A percentile compares a stretch with the other conserved stretches of the same genome.
phyloP scores from a whole-genome alignment of 2,888 invertebrate species.

The Chloroclysta siterata region DNA sequence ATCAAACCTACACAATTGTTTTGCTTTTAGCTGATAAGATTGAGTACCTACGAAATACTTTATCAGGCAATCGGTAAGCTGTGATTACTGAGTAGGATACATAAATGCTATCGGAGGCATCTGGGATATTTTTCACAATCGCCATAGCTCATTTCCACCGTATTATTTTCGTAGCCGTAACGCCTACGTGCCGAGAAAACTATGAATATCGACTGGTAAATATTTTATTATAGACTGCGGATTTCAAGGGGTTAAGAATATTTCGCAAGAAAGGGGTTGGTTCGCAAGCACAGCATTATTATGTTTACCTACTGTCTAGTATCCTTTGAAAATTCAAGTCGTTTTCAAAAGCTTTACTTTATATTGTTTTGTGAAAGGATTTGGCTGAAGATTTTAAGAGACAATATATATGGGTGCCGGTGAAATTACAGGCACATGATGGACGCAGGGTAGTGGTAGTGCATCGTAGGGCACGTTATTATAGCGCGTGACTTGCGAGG shows the following conservation, averaged over 20 bases:
- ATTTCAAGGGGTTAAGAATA: constrained; percentile 19
- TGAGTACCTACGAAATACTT: not conserved
- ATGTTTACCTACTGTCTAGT: constrained; percentile 7
- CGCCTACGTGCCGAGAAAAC: constrained; percentile 30
- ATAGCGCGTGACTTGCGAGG: no score
- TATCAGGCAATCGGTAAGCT: not conserved
- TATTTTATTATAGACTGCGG: constrained; percentile 40
- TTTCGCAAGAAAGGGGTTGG: constrained; percentile 1
- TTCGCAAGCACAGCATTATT: constrained; percentile 22
- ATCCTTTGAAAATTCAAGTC: not conserved
- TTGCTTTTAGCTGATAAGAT: no score
- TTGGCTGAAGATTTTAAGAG: no score
- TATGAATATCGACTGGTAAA: constrained; percentile 44
- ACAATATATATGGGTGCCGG: no score
- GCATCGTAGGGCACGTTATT: no score
- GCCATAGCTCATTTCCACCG: constrained; percentile 2
- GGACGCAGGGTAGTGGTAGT: no score
- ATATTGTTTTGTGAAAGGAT: not conserved
- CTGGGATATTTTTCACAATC: constrained; percentile 15
- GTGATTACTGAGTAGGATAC: not conserved
- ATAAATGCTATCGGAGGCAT: constrained; percentile 6
- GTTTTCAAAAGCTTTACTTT: not conserved
- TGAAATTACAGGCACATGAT: no score
- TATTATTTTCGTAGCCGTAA: constrained; percentile 20
- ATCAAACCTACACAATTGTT: no score